Evolutionary conservation across 2,888 invertebrate genomes (phyloP), one percentile per base, ranked within the genome.

Genomic region (Trilocha varians): DNA sequence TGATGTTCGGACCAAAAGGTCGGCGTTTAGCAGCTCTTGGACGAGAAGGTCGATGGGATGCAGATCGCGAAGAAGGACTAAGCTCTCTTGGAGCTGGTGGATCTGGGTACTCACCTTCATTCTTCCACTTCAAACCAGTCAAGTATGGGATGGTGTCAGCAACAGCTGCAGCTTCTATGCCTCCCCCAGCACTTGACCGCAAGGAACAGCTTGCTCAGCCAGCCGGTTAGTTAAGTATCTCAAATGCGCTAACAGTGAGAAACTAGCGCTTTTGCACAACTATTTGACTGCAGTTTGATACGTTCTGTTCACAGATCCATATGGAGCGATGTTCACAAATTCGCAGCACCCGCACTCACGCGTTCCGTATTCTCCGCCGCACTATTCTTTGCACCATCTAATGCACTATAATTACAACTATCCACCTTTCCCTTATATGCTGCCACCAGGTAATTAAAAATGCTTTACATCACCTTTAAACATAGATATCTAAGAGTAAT

Each of bases 1-100:
- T 96, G 43, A 97, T 97, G 97, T 97, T 97, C 77, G 92, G 96
- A 82, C 93, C 97, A 25, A 97, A 94, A 83, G 96, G 97, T 18
- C 88, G 97, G 34, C 95, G 97, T 62, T 82, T 97, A 60, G 96
- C 96, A 1, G 96, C 96, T 38, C 91, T 97, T 87, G 97, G 97
- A 37, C 93, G 95, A 60, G 96, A 96, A 65, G 95, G 93, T 11
- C 89, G 93, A 50, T 93, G 92, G 75, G 89, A 92, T 51, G 93
- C 93, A 62, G 95, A 93, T 72, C 88, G 94, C 46, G 94, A 94
- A 56, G 95, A 95, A 57, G 90, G 92, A 43, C 91, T 94, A 54
- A 94, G 94, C 74, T 93, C 94, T 40, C 77, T 94, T 55, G 91
- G 92, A 66, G 88, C 91, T 47, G 88, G 90, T 45, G 93, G 92